Evolutionary conservation across 2,797 vertebrate genomes (phyloP).

Genomic region (Anomalospiza imberbis): DNA sequence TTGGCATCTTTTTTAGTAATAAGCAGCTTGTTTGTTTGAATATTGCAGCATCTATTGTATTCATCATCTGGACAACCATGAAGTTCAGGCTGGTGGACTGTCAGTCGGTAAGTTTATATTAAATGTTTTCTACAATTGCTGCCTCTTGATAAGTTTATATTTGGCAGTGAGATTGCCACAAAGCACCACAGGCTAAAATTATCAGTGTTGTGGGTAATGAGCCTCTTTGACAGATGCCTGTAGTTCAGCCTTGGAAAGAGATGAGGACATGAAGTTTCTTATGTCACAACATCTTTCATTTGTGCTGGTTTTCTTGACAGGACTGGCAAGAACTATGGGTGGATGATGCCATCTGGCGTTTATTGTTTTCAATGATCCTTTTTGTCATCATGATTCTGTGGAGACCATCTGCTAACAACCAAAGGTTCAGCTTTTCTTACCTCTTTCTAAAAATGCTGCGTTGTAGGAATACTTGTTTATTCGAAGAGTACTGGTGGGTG

Average conservation of each 20-base stretch:
- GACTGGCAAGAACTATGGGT: constrained; percentile 96
- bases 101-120: constrained; percentile 84
- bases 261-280: not conserved
- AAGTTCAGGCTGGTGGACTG: constrained; percentile 94
- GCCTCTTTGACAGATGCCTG: not conserved
- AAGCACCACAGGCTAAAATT: not conserved
- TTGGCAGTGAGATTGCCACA: not conserved
- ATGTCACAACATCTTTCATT: not conserved
- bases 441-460: not conserved
- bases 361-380: constrained; percentile 94
- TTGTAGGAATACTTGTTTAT: not conserved
- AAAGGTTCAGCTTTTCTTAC: constrained; percentile 80
- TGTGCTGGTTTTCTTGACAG: constrained; percentile 66
- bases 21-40: not conserved
- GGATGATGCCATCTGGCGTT: constrained; percentile 95
- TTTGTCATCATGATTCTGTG: constrained; percentile 97
- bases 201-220: not conserved
- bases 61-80: constrained; percentile 97
- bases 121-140: not conserved
- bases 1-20: not conserved
- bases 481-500: not conserved
- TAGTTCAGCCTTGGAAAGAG: not conserved
- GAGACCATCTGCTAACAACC: constrained; percentile 92
- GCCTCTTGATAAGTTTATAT: not conserved
- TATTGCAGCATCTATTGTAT: constrained; percentile 88